Evolutionary conservation across 2,113 vertebrate genomes (phyloP).

Genomic region (Spea multiplicata): DNA sequence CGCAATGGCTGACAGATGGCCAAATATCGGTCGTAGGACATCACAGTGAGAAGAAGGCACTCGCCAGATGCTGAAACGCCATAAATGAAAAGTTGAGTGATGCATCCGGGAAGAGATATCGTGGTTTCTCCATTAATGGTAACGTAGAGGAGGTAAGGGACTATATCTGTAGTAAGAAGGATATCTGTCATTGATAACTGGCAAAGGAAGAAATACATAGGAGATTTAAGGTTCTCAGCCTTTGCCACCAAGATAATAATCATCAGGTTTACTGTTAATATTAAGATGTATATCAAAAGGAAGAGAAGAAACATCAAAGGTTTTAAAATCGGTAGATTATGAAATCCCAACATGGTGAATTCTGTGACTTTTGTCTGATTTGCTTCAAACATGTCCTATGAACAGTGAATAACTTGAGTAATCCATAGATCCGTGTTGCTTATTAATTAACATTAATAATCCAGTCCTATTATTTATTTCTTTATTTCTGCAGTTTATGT

Average conservation of each 20-base stretch:
- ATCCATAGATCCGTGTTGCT: too few relatives aligned
- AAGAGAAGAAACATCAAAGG: neutral
- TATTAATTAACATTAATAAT: too few relatives aligned
- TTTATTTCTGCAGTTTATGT: too few relatives aligned
- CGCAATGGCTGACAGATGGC: slow-evolving; percentile 49
- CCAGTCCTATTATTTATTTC: too few relatives aligned
- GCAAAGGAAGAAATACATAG: slow-evolving; percentile 29
- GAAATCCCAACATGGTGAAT: slow-evolving; percentile 25
- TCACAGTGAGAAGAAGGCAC: slow-evolving; percentile 1
- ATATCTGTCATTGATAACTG: slow-evolving; percentile 37
- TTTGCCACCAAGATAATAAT: neutral
- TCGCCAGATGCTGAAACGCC: neutral
- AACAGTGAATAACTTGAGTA: neutral
- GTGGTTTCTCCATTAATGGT: rapidly evolving
- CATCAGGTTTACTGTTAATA: neutral
- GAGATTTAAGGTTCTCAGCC: slow-evolving; percentile 3
- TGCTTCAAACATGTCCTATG: neutral
- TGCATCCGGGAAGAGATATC: slow-evolving; percentile 37
- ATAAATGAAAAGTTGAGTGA: slow-evolving; percentile 49
- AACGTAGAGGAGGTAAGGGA: slow-evolving; percentile 48
- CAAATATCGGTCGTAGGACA: slow-evolving; percentile 37
- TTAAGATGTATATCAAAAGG: slow-evolving; percentile 16
- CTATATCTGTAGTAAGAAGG: slow-evolving; percentile 23
- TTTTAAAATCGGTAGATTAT: neutral
- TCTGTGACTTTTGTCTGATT: neutral